Evolutionary conservation across 2,888 invertebrate genomes (phyloP), one percentile per base, ranked within the genome.

Genomic region (Tholera decimalis): DNA sequence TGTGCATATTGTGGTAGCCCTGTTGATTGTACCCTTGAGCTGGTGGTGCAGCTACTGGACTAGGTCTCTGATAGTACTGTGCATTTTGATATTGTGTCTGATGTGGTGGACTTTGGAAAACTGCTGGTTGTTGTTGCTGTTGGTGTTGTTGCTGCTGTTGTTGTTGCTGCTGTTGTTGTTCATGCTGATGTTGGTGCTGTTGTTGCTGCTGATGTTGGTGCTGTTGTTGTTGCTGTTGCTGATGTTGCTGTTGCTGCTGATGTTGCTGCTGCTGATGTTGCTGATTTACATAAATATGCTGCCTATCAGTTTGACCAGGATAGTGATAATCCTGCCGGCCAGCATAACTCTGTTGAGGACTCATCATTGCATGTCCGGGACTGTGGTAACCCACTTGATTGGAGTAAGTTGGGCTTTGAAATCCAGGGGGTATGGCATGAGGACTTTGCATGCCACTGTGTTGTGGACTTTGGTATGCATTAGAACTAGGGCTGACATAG

Each of bases 21-120:
- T 91, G 93, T 78, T 92, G 93, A 74, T 80, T 90, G 58, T 91
- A 93, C 20, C 73, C 85, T 77, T 91, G 92, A 79, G 86, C 91
- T 6, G 88, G 79, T 15, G 88, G 82, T 20, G 83, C 73, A 35
- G 89, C 59, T 15, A 83, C 84, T 82, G 91, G 94, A 82, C 80
- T 88, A 57, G 90, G 83, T 75, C 94, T 90, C 78, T 93, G 94
- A 84, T 93, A 94, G 77, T 92, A 94, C 75, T 93, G 92, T 18
- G 91, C 81, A 77, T 89, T 94, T 85, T 91, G 92, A 80, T 93
- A 94, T 67, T 94, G 94, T 7, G 91, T 70, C 72, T 94, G 94
- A 79, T 95, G 94, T 4, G 94, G 93, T 41, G 94, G 94, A 72
- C 93, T 93, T 83, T 94, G 94, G 71, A 91, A 94, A 24, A 85